Evolutionary conservation across 1,140 invertebrate species (phyloP).

Genomic region (Calliopsis andreniformis): DNA sequence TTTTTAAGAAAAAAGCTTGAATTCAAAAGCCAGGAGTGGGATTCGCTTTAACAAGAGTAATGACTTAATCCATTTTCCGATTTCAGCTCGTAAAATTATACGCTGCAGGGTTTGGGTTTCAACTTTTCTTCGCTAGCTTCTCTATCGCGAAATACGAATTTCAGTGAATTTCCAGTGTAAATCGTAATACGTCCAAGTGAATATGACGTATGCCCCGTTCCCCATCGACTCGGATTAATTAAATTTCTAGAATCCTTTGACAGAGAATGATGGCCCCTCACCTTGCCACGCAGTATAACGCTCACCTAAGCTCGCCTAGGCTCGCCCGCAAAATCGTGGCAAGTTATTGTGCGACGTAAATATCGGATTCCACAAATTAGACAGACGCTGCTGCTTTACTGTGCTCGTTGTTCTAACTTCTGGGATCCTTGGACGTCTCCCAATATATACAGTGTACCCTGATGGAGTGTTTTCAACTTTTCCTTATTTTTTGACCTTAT

Average conservation of each 20-base stretch:
- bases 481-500: too few species aligned
- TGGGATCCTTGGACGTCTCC: too few species aligned
- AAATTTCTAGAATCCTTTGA: slow-evolving; percentile 56
- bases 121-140: not conserved
- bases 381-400: not conserved
- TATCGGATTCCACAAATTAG: not conserved
- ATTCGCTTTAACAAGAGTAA: too few species aligned
- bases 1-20: too few species aligned
- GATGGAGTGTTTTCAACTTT: too few species aligned
- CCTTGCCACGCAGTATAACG: slow-evolving; percentile 4
- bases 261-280: slow-evolving; percentile 40
- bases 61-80: not conserved
- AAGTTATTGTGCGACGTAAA: not conserved
- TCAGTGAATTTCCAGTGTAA: slow-evolving; percentile 13
- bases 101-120: too few species aligned
- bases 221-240: slow-evolving; percentile 47
- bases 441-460: too few species aligned
- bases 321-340: not conserved
- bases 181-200: not conserved
- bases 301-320: not conserved
- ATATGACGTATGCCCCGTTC: not conserved
- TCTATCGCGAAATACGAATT: not conserved
- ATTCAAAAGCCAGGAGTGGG: too few species aligned
- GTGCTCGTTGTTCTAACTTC: too few species aligned
- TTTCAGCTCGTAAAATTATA: not conserved